Evolutionary conservation across 1,140 invertebrate genomes (phyloP).

Genomic region (Trachymyrmex cornetzi): DNA sequence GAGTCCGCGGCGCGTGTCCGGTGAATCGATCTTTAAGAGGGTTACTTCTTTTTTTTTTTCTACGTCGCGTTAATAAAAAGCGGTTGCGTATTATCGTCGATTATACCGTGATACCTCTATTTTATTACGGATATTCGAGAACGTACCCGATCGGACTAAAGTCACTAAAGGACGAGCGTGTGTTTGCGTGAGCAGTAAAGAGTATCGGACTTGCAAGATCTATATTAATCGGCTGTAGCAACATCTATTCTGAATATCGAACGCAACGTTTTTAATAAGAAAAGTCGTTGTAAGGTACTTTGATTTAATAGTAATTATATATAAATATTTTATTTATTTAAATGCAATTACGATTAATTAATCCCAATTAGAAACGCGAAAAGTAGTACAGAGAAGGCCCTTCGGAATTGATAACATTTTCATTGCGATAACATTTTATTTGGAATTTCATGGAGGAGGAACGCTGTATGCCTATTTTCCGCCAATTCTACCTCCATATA

Average conservation of each 20-base stretch:
- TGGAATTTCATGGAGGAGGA: neutral
- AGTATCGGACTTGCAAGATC: constrained; percentile 36
- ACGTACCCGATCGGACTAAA: constrained; percentile 15
- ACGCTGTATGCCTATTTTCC: neutral
- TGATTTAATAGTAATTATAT: neutral
- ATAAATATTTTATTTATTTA: neutral
- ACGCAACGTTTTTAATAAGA: constrained; percentile 16
- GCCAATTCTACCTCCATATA: neutral
- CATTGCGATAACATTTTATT: neutral
- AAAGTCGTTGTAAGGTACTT: neutral
- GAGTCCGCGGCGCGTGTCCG: constrained; percentile 65
- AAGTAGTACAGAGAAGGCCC: too few relatives aligned
- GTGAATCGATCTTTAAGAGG: constrained; percentile 49
- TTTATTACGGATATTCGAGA: constrained; percentile 37
- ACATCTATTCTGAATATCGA: constrained; percentile 44
- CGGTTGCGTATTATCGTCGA: constrained; percentile 24
- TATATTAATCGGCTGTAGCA: constrained; percentile 42
- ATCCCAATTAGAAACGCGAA: neutral
- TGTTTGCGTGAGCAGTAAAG: constrained; percentile 48
- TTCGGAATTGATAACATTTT: neutral
- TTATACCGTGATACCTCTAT: constrained; percentile 42
- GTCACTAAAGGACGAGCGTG: neutral
- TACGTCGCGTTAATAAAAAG: constrained; percentile 53
- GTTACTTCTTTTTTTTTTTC: constrained; percentile 45
- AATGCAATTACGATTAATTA: neutral